Evolutionary conservation across 2,797 vertebrate species (phyloP).

Genomic region (Syndactyla subalaris): DNA sequence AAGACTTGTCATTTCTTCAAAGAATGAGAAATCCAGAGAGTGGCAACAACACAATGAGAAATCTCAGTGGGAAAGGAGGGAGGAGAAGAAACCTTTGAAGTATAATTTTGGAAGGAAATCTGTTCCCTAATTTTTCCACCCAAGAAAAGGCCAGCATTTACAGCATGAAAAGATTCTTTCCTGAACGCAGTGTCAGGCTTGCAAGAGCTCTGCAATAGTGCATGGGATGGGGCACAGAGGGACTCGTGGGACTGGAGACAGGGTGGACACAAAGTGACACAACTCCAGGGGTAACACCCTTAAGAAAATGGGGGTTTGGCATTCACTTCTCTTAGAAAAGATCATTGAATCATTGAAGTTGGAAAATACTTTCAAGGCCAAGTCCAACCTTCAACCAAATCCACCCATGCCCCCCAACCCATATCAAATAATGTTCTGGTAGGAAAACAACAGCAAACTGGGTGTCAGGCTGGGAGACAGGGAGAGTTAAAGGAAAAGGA

Average conservation of each 20-base stretch:
- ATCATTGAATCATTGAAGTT: neutral
- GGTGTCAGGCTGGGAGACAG: neutral
- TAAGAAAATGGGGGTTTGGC: neutral
- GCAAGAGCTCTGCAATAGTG: accelerated
- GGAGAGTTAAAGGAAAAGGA: neutral
- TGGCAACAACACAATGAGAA: neutral
- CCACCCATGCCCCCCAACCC: neutral
- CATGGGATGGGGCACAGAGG: neutral
- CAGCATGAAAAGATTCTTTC: neutral
- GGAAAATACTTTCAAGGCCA: neutral
- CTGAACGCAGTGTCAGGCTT: neutral
- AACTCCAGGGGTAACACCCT: neutral
- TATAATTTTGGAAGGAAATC: neutral
- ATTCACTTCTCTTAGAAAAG: neutral
- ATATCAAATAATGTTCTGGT: neutral
- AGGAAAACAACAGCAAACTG: neutral
- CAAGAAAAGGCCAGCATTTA: neutral
- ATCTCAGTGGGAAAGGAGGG: neutral
- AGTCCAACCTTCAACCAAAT: neutral
- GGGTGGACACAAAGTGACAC: neutral
- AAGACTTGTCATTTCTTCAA: neutral
- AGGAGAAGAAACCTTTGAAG: neutral
- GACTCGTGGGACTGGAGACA: neutral
- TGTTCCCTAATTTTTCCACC: neutral
- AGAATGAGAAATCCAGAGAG: neutral